phyloP scores from a whole-genome alignment of 2,113 vertebrate genomes.

The Dolichallabes microphthalmus region DNA sequence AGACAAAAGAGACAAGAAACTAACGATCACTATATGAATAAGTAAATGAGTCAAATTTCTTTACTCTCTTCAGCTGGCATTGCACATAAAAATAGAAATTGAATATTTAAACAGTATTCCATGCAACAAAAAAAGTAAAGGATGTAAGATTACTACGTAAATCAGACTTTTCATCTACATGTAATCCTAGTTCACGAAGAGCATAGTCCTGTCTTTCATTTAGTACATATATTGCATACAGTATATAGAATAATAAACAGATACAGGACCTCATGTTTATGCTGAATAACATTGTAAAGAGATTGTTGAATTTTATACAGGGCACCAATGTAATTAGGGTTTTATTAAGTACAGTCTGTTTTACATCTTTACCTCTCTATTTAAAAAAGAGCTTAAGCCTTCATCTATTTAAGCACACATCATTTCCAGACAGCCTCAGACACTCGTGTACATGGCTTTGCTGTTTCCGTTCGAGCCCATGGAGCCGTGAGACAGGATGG shows the following conservation, averaged over 20 bases:
- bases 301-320: neutral
- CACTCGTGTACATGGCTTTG: neutral
- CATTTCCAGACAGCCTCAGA: neutral
- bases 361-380: neutral
- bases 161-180: neutral
- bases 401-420: neutral
- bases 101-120: neutral
- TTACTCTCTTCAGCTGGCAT: neutral
- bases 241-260: neutral
- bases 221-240: neutral
- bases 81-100: neutral
- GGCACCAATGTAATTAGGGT: neutral
- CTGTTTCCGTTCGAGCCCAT: neutral
- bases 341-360: neutral
- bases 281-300: neutral
- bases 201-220: neutral
- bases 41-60: neutral
- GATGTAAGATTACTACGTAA: neutral
- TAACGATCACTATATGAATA: neutral
- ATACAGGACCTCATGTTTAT: neutral
- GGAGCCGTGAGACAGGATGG: conserved; percentile 36
- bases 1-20: neutral
- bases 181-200: neutral
- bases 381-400: neutral
- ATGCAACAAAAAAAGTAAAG: neutral